Evolutionary conservation across 30 jellyfish, hydroid and myxozoan genomes (phyloP).

Genomic region (Cassiopea xamachana): DNA sequence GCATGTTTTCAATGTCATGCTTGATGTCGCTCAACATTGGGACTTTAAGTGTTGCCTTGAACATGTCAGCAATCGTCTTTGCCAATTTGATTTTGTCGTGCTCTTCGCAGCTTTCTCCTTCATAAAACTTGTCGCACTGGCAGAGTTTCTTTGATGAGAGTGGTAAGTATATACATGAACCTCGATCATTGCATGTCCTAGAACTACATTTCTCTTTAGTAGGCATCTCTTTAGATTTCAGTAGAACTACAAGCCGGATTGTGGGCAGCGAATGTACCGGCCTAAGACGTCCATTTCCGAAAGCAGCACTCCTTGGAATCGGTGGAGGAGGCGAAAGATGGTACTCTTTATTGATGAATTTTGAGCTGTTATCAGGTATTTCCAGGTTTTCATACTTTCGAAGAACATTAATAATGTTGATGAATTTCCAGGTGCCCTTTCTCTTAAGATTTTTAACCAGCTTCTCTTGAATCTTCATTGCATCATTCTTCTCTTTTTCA

Average conservation of each 20-base stretch:
- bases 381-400: conserved; percentile 3
- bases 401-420: conserved; percentile 25
- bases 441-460: background rate
- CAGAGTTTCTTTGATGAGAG: conserved; percentile 23
- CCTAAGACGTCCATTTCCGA: no score
- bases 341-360: conserved; percentile 31
- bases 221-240: conserved; percentile 25
- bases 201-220: conserved; percentile 6
- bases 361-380: background rate
- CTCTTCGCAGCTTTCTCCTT: conserved; percentile 48
- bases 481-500: conserved; percentile 4
- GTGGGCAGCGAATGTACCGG: no score
- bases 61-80: conserved; percentile 62
- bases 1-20: conserved; percentile 47
- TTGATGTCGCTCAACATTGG: conserved; percentile 58
- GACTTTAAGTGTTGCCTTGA: conserved; percentile 26
- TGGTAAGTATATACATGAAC: conserved; percentile 18
- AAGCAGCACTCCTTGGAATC: no score
- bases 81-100: conserved; percentile 39
- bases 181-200: conserved; percentile 27
- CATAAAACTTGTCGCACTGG: conserved; percentile 37
- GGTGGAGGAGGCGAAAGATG: no score
- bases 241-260: conserved; percentile 18
- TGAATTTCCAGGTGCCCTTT: conserved; percentile 31
- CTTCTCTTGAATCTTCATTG: conserved; percentile 13